phyloP scores from a whole-genome alignment of 1,140 invertebrate species.

The Nymphalis io region DNA sequence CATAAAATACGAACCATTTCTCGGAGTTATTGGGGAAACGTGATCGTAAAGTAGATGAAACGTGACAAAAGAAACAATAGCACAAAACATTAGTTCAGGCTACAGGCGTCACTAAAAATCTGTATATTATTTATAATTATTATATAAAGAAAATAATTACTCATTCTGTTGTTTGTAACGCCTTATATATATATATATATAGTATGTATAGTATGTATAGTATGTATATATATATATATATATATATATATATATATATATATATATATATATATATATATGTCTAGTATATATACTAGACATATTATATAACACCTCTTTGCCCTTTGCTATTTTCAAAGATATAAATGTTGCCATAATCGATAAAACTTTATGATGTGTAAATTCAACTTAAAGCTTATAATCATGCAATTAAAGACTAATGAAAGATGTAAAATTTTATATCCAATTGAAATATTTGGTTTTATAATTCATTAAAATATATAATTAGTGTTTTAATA shows the following conservation, averaged over 20 bases:
- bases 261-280: no score
- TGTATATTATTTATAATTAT: slow-evolving; percentile 1
- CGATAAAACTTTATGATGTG: neutral
- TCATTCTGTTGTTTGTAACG: neutral
- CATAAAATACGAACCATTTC: slow-evolving; percentile 1
- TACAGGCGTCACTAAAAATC: slow-evolving; percentile 5
- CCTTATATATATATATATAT: no score
- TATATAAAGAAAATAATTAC: neutral
- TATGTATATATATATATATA: no score
- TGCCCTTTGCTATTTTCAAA: neutral
- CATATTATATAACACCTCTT: neutral
- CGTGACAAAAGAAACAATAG: slow-evolving; percentile 27
- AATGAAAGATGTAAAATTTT: slow-evolving; percentile 15
- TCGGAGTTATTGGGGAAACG: slow-evolving; percentile 1
- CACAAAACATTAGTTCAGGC: slow-evolving; percentile 20
- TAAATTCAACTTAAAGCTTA: neutral
- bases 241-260: no score
- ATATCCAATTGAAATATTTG: slow-evolving; percentile 6
- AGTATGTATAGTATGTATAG: no score
- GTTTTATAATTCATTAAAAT: slow-evolving; percentile 21
- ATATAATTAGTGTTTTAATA: slow-evolving; percentile 19
- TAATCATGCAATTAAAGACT: neutral
- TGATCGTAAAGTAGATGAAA: slow-evolving; percentile 20
- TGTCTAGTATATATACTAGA: neutral
- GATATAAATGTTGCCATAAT: neutral